phyloP scores from a whole-genome alignment of 2,797 vertebrate species.

The Protosalanx chinensis region DNA sequence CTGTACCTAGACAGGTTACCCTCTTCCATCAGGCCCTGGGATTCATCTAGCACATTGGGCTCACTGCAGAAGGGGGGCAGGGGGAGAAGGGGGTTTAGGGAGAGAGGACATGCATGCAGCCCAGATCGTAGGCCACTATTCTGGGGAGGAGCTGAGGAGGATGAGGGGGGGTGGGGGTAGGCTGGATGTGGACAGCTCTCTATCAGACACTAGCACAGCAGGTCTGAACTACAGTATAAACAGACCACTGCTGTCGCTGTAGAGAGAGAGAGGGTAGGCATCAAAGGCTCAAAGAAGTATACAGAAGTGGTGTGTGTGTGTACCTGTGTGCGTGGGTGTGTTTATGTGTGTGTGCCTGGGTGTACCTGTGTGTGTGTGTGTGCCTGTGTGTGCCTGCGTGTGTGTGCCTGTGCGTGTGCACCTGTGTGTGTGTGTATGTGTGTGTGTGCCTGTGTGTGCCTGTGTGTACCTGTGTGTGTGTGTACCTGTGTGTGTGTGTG shows the following conservation, averaged over 20 bases:
- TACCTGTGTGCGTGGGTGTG: too few relatives aligned
- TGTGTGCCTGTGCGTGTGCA: neutral
- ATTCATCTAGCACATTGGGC: slow-evolving; percentile 99
- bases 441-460: neutral
- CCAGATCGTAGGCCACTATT: slow-evolving; percentile 33
- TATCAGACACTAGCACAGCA: slow-evolving; percentile 25
- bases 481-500: neutral
- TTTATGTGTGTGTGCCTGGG: neutral
- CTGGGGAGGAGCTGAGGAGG: slow-evolving; percentile 24
- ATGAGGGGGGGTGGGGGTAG: slow-evolving; percentile 13
- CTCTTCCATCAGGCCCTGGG: slow-evolving; percentile 97
- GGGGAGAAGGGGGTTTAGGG: slow-evolving; percentile 84
- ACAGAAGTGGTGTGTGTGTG: slow-evolving; percentile 12
- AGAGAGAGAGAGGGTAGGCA: slow-evolving; percentile 23
- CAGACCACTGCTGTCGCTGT: slow-evolving; percentile 26
- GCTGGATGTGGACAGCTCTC: neutral
- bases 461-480: neutral
- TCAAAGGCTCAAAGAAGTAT: slow-evolving; percentile 52
- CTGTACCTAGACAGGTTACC: slow-evolving; percentile 99
- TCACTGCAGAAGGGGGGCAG: slow-evolving; percentile 94
- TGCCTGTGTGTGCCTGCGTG: neutral
- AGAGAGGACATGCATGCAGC: slow-evolving; percentile 62
- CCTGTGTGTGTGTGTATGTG: neutral
- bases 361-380: neutral
- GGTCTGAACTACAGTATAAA: slow-evolving; percentile 16